Percentiles rank a stretch among this genome's conserved stretches.
phyloP scores from a whole-genome alignment of 2,797 vertebrate genomes.

The Adelosebastes latens region DNA sequence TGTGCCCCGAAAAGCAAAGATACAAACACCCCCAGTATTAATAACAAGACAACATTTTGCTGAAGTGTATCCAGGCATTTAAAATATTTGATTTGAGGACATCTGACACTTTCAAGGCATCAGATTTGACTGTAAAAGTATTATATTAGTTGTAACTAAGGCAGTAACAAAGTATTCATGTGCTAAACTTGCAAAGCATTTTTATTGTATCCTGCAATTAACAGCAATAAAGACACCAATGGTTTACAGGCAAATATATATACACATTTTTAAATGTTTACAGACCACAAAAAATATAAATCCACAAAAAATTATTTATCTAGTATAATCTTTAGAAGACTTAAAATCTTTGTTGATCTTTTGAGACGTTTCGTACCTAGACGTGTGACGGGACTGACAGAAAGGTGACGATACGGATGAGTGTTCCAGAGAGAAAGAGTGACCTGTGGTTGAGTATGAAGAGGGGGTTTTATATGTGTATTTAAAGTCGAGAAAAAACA shows the following conservation, averaged over 20 bases:
- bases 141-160: neutral
- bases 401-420: neutral
- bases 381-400: neutral
- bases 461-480: neutral
- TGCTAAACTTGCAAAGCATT: neutral
- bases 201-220: neutral
- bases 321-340: neutral
- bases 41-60: neutral
- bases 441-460: neutral
- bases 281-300: conserved; percentile 23
- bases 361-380: neutral
- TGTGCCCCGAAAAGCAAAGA: neutral
- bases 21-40: neutral
- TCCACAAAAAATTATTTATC: conserved; percentile 23
- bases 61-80: neutral
- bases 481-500: neutral
- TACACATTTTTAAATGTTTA: neutral
- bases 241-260: conserved; percentile 20
- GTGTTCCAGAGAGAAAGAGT: neutral
- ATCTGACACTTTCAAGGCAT: neutral
- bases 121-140: neutral
- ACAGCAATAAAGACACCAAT: conserved; percentile 9
- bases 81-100: neutral
- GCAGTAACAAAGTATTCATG: conserved; percentile 3
- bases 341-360: neutral